Evolutionary conservation across 2,888 invertebrate species (phyloP).

Genomic region (Ectemnius cavifrons): DNA sequence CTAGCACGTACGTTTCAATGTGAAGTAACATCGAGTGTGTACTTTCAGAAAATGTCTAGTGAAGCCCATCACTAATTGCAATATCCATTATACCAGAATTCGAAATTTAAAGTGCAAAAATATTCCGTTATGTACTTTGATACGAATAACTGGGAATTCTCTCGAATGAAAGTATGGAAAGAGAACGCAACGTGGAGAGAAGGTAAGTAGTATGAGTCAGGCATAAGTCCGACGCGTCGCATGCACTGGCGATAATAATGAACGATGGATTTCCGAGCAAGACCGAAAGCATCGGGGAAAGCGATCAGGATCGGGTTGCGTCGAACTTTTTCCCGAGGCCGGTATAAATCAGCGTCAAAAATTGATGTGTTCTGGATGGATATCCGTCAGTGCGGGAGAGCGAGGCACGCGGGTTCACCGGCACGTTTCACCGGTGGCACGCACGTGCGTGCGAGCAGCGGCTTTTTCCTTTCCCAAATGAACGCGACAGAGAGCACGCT

Average conservation of each 20-base stretch:
- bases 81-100: no score
- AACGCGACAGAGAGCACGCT: slow-evolving; percentile 47
- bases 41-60: no score
- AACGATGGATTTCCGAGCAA: slow-evolving; percentile 7
- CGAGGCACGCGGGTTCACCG: neutral
- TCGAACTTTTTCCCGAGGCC: slow-evolving; percentile 43
- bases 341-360: slow-evolving; percentile 57
- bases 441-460: slow-evolving; percentile 43
- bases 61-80: no score
- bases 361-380: slow-evolving; percentile 31
- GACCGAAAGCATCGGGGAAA: slow-evolving; percentile 34
- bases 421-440: slow-evolving; percentile 23
- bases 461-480: slow-evolving; percentile 42
- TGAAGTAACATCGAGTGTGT: slow-evolving; percentile 24
- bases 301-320: slow-evolving; percentile 19
- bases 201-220: no score
- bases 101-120: no score
- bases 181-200: neutral
- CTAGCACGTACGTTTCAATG: slow-evolving; percentile 17
- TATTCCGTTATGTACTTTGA: no score
- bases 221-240: no score
- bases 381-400: slow-evolving; percentile 6
- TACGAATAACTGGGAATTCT: no score
- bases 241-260: no score
- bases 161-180: slow-evolving; percentile 24